Percentiles rank a stretch among this genome's conserved stretches.
phyloP scores from a whole-genome alignment of 1,140 invertebrate species.

The Cyphomyrmex costatus region DNA sequence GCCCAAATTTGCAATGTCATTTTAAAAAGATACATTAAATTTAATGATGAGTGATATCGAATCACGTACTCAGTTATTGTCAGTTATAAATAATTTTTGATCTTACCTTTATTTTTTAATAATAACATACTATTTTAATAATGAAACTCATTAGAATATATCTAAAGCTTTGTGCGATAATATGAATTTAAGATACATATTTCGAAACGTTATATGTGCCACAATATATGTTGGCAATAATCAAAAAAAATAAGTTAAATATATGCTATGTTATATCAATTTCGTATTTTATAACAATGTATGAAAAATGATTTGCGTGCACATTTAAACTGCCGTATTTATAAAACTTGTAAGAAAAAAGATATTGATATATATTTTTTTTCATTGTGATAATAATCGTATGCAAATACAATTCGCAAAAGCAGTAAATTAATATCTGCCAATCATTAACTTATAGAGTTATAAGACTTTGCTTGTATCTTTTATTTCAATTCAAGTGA shows the following conservation, averaged over 20 bases:
- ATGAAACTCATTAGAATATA: conserved; percentile 7
- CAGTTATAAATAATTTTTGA: conserved; percentile 2
- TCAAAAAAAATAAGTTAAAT: conserved; percentile 28
- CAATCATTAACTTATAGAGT: conserved; percentile 14
- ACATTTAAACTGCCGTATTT: background rate
- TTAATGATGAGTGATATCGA: conserved; percentile 12
- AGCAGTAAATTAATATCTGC: conserved; percentile 36
- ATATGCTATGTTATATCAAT: background rate
- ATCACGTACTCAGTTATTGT: background rate
- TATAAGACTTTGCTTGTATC: background rate
- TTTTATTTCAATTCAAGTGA: conserved; percentile 25
- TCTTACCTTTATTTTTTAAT: conserved; percentile 15
- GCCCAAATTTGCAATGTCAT: conserved; percentile 85
- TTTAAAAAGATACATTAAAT: conserved; percentile 84
- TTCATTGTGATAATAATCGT: conserved; percentile 9
- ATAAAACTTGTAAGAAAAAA: conserved; percentile 2
- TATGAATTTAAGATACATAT: conserved; percentile 33
- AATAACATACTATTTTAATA: conserved; percentile 1
- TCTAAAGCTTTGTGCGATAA: background rate
- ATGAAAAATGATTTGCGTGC: background rate
- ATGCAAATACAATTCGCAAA: background rate
- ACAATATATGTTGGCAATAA: conserved; percentile 32
- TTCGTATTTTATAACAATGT: conserved; percentile 48
- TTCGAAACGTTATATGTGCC: conserved; percentile 16
- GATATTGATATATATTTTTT: background rate